Evolutionary conservation across 2,888 invertebrate genomes (phyloP).

Genomic region (Tetheella fluctuosa): DNA sequence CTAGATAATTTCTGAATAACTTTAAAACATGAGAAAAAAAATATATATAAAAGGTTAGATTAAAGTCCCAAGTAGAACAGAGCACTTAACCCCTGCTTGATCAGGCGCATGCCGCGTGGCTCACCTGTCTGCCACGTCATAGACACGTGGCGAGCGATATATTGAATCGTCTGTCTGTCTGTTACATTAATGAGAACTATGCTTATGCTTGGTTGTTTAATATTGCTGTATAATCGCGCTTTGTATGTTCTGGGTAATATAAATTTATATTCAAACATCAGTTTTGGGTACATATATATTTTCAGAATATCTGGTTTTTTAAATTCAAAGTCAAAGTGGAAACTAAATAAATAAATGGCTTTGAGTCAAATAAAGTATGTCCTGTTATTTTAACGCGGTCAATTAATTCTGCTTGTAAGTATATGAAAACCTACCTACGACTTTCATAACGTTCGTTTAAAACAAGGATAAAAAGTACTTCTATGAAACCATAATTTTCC

Average conservation of each 20-base stretch:
- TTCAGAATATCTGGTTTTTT: conserved; percentile 22
- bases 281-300: background rate
- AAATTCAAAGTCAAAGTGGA: no score
- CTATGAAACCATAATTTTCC: conserved; percentile 24
- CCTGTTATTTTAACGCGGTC: no score
- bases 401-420: no score
- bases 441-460: no score
- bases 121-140: conserved; percentile 36
- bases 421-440: no score
- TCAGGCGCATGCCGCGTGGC: conserved; percentile 9
- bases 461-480: no score
- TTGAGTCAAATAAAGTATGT: no score
- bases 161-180: conserved; percentile 18
- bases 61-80: conserved; percentile 23
- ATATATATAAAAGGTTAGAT: conserved; percentile 12
- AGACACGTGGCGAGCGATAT: background rate
- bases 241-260: background rate
- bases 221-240: no score
- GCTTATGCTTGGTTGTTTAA: background rate
- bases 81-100: conserved; percentile 18
- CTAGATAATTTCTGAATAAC: no score
- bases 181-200: conserved; percentile 8
- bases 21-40: no score
- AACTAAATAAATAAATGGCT: no score
- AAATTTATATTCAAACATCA: background rate